phyloP scores from a whole-genome alignment of 2,113 vertebrate genomes.

The Hiodon tergisus region DNA sequence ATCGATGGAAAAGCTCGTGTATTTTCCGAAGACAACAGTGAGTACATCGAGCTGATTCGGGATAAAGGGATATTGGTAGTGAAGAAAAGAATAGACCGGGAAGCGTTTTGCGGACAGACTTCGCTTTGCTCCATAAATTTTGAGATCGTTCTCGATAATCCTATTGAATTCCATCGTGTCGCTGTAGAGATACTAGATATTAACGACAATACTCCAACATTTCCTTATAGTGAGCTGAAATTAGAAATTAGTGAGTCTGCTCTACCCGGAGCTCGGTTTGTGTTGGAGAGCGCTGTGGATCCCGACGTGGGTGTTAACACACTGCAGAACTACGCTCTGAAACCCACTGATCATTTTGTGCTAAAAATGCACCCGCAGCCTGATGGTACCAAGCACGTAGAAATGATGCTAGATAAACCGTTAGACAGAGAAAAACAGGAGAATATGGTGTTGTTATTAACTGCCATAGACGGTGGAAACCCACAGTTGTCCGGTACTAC shows the following conservation, averaged over 20 bases:
- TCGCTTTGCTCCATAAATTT: slow-evolving; percentile 62
- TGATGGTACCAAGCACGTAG: slow-evolving; percentile 42
- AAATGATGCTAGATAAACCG: slow-evolving; percentile 47
- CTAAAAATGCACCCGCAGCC: slow-evolving; percentile 42
- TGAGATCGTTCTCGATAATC: slow-evolving; percentile 61
- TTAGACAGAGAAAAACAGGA: slow-evolving; percentile 46
- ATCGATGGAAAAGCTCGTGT: slow-evolving; percentile 50
- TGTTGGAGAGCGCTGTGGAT: slow-evolving; percentile 63
- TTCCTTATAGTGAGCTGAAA: slow-evolving; percentile 51
- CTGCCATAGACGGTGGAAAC: slow-evolving; percentile 41
- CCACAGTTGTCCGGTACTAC: slow-evolving; percentile 41
- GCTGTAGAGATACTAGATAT: slow-evolving; percentile 61
- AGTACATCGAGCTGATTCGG: slow-evolving; percentile 54
- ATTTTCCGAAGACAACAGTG: slow-evolving; percentile 49
- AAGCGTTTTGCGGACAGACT: slow-evolving; percentile 55
- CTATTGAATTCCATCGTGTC: slow-evolving; percentile 60
- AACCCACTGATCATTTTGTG: slow-evolving; percentile 48
- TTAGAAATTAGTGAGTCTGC: slow-evolving; percentile 58
- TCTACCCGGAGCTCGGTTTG: slow-evolving; percentile 48
- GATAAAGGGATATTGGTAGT: slow-evolving; percentile 49
- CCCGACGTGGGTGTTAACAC: slow-evolving; percentile 59
- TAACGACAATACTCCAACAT: slow-evolving; percentile 64
- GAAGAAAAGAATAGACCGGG: slow-evolving; percentile 67
- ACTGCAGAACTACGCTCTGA: slow-evolving; percentile 61
- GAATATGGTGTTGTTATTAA: slow-evolving; percentile 35